Evolutionary conservation across 2,888 invertebrate genomes (phyloP).

Genomic region (Dryobotodes eremita): DNA sequence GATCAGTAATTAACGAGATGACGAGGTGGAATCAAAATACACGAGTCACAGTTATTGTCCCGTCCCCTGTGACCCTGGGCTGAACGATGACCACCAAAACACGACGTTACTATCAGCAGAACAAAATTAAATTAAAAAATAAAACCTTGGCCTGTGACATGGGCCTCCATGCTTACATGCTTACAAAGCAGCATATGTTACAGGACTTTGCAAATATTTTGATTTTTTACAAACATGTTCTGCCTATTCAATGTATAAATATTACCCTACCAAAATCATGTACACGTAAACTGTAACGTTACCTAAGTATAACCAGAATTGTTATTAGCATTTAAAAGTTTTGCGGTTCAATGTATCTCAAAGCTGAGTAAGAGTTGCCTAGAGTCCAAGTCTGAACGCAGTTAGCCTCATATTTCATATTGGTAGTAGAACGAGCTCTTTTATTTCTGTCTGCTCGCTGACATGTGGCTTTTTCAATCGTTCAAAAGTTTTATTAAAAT

Average conservation of each 20-base stretch:
- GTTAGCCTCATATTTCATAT: constrained; percentile 84
- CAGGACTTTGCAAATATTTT: background rate
- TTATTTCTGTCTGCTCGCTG: constrained; percentile 84
- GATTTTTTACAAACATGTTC: background rate
- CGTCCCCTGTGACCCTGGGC: constrained; percentile 69
- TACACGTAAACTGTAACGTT: background rate
- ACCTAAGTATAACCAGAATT: constrained; percentile 5
- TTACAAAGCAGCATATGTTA: background rate
- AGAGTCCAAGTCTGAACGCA: constrained; percentile 75
- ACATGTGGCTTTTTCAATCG: constrained; percentile 77
- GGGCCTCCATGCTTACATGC: constrained; percentile 2
- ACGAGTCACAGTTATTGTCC: constrained; percentile 80
- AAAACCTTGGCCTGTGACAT: constrained; percentile 14
- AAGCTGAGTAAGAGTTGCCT: constrained; percentile 77
- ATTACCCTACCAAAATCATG: background rate
- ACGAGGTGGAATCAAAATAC: constrained; percentile 75
- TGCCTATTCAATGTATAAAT: background rate
- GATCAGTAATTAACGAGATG: constrained; percentile 82
- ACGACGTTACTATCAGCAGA: constrained; percentile 44
- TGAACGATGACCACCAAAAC: constrained; percentile 71
- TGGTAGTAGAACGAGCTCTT: constrained; percentile 73
- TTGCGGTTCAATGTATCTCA: constrained; percentile 67
- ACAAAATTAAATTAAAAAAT: constrained; percentile 55
- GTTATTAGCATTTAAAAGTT: constrained; percentile 63
- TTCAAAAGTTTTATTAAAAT: constrained; percentile 70